A percentile compares a stretch with the other conserved stretches of the same genome.
Evolutionary conservation across 2,888 invertebrate genomes (phyloP).

Genomic region (Notodonta ziczac): DNA sequence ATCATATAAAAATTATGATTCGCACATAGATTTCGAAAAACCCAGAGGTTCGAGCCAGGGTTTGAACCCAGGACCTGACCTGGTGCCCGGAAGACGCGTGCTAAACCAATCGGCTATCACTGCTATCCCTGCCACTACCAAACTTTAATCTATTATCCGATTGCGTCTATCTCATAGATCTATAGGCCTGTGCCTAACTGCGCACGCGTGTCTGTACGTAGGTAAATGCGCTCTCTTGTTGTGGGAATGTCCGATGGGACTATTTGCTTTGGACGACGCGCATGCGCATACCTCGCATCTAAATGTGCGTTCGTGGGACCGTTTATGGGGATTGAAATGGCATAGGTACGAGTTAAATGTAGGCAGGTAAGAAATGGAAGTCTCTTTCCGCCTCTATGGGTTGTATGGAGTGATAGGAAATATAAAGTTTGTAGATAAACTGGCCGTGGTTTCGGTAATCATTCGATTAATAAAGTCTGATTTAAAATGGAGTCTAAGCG

Average conservation of each 20-base stretch:
- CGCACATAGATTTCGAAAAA: no score
- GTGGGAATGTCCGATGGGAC: constrained; percentile 64
- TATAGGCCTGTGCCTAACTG: constrained; percentile 48
- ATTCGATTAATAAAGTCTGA: no score
- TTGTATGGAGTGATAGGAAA: not conserved
- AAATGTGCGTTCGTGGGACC: constrained; percentile 3
- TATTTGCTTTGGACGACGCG: constrained; percentile 37
- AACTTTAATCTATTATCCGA: constrained; percentile 12
- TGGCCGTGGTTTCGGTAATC: no score
- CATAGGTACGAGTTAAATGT: not conserved
- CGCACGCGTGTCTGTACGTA: constrained; percentile 77
- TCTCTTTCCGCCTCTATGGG: not conserved
- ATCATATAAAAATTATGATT: no score
- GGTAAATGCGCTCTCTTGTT: constrained; percentile 62
- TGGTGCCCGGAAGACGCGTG: no score
- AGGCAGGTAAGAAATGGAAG: not conserved
- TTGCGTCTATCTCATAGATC: constrained; percentile 40
- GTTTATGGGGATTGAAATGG: constrained; percentile 6
- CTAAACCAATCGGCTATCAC: constrained; percentile 9
- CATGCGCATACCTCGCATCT: constrained; percentile 1
- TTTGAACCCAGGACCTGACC: no score
- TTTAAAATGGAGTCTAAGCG: no score
- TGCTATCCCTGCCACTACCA: constrained; percentile 10
- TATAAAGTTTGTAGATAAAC: not conserved
- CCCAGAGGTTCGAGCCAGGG: no score